Evolutionary conservation across 2,797 vertebrate genomes (phyloP), one percentile per base, ranked within the genome.

Genomic region (Acrossocheilus fasciatus): DNA sequence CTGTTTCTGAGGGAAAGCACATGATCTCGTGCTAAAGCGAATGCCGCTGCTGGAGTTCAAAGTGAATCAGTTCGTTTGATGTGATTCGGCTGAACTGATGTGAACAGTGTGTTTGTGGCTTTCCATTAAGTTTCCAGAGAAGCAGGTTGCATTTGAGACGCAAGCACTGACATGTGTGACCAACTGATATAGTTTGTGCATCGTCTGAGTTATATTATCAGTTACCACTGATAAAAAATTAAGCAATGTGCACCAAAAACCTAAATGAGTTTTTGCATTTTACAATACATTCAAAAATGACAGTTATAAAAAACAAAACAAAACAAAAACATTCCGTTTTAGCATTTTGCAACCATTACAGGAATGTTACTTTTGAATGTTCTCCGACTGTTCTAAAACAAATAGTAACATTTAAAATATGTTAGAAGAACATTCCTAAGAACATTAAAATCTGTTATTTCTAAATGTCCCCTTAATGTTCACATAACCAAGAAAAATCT

Each of bases 51-150:
- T 66, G 62, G 59, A 66, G 62, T 66, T 66, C 62, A 66, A 66
- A 66, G 62, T 66, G 6, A 34, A 66, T 66, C 26, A 1, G 26
- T 34, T 66, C 6, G 20, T n/a, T 74, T 74, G 43, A 74, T 74
- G 72, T 30, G 43, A 74, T 74, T 26, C 11, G 47, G 26, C 30
- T 54, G 18, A 57, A 36, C 18, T 77, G 50, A 23, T 77, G 75
- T 77, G 18, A 57, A 76, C 74, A 18, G 73, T 76, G 74, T 76
- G 74, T 57, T 57, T 77, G 50, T 36, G 30, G 30, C 20, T 77
- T 54, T 64, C 59, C 62, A 2, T 14, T 14, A 30, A 15, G 26
- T 30, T 64, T 66, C 62, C 30, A 66, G 62, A 66, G 30, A 34
- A 34, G 54, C 20, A 8, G 23, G 54, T 10, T 57, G 54, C 8